These are phyloP conservation scores for Lepus americanus DNA, from an alignment of 2,113 vertebrate species.

Conservation along the genomic window DNA sequence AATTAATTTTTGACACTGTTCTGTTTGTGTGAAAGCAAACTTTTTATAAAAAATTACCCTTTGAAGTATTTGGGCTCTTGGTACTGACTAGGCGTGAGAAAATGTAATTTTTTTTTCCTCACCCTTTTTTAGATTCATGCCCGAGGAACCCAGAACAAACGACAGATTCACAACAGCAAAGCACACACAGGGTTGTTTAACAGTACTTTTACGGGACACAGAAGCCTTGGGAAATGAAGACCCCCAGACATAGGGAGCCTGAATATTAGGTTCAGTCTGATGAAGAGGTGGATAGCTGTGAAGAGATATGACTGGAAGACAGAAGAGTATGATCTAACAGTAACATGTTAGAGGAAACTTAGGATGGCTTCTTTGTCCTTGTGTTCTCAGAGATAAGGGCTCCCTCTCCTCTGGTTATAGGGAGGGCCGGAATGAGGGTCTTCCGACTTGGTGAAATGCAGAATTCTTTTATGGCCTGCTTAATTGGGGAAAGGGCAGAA, in stretches of 20 bases:
- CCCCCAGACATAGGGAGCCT: background rate
- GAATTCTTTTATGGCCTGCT: background rate
- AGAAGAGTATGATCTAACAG: background rate
- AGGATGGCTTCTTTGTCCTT: background rate
- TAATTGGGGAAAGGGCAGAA: background rate
- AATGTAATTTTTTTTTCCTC: background rate
- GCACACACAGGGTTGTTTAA: background rate
- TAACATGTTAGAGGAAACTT: too few relatives aligned
- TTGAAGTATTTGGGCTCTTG: background rate
- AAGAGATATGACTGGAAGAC: background rate
- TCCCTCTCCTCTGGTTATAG: background rate
- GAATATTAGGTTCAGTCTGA: background rate
- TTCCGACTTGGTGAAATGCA: background rate
- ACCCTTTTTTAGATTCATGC: background rate
- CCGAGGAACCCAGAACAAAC: background rate
- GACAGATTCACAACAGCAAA: background rate
- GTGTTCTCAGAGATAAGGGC: background rate
- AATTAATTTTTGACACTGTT: constrained; percentile 5
- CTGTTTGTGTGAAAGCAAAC: background rate
- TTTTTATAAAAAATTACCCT: background rate
- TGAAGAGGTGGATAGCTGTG: background rate
- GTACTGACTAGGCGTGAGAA: background rate
- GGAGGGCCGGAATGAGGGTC: background rate
- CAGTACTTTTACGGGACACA: background rate
- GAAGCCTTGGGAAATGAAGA: background rate